A percentile compares a stretch with the other conserved stretches of the same genome.
Evolutionary conservation across 2,797 vertebrate species (phyloP).

Genomic region (Hippocampus kuda): DNA sequence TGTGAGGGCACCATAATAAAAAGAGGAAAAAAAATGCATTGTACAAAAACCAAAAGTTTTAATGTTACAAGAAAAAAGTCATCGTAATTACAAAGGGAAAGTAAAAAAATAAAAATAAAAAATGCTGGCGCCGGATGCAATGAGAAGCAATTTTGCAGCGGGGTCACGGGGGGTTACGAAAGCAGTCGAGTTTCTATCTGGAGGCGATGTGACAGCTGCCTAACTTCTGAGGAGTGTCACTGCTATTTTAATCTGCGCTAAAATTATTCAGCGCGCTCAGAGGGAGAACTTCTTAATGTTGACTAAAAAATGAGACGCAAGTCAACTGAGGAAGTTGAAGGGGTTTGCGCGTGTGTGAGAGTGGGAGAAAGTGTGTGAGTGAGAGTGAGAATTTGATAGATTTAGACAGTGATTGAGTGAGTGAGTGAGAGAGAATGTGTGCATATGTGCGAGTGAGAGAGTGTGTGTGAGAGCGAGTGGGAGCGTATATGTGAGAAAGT

Average conservation of each 20-base stretch:
- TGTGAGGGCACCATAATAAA: too few relatives aligned
- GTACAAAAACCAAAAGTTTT: neutral
- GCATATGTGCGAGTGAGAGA: neutral
- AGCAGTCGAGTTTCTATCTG: conserved; percentile 37
- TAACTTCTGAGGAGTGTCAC: conserved; percentile 30
- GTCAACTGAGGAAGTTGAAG: neutral
- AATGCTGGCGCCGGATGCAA: conserved; percentile 8
- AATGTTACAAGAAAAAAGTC: neutral
- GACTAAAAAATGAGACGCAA: conserved; percentile 3
- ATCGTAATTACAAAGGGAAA: neutral
- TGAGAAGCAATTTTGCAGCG: conserved; percentile 10
- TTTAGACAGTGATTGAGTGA: neutral
- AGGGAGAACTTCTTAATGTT: conserved; percentile 14
- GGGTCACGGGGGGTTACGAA: conserved; percentile 21
- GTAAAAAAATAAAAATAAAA: neutral
- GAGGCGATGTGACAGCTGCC: conserved; percentile 56
- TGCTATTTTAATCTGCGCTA: conserved; percentile 48
- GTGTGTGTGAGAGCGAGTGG: neutral
- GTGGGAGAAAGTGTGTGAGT: neutral
- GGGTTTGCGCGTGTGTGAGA: neutral
- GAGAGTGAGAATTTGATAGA: neutral
- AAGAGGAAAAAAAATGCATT: neutral
- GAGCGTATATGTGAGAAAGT: neutral
- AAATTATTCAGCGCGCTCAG: conserved; percentile 18
- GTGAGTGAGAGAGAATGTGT: neutral